Base-by-base conservation (phyloP, 2,797 vertebrate genomes). In the Limnodromus scolopaceus region DNA sequence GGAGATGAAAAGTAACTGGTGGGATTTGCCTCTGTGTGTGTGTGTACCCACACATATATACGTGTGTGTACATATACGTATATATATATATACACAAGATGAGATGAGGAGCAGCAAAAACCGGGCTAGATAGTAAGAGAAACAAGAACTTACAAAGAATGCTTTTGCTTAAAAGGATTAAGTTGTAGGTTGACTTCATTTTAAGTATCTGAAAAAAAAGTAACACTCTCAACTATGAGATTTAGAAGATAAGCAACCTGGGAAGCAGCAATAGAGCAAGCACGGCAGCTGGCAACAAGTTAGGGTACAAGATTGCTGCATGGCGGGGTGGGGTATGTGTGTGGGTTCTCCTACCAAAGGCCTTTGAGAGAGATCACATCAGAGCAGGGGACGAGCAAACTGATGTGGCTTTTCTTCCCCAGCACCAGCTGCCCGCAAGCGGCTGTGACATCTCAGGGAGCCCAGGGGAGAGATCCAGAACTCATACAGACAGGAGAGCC, bases 401-500 rank as follows among this genome's bases (percentile, higher is more conserved):
- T 17, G 32, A 96, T 54, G 70, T 15, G 58, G 58, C 65, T 23
- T 4, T 78, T 72, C 84, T 69, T 91, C 71, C 68, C 49, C 48
- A 4, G 65, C 13, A 3, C 54, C 74, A 65, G 46, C 2, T 72
- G 70, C 41, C 36, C 3, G 1, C 43, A 23, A 36, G 65, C 1
- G 0, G 46, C 54, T 91, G 90, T 74, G 60, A 79, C 78, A 84
- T 36, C 84, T 3, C 45, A 36, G 41, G 49, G 0, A 57, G 57
- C 74, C 49, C 76, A 43, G 43, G 57, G 65, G 83, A 94, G 65
- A 78, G 45, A 25, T 57, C 32, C 76, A 41, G 22, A 84, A 25
- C 1, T 38, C 0, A 0, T 16, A 43, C 0, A 4, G 41, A 11
- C 43, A 46, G 61, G 7, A 30, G 30, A 84, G 70, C 16, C 64